Evolutionary conservation across 2,797 vertebrate genomes (phyloP).

Genomic region (Artibeus jamaicensis): DNA sequence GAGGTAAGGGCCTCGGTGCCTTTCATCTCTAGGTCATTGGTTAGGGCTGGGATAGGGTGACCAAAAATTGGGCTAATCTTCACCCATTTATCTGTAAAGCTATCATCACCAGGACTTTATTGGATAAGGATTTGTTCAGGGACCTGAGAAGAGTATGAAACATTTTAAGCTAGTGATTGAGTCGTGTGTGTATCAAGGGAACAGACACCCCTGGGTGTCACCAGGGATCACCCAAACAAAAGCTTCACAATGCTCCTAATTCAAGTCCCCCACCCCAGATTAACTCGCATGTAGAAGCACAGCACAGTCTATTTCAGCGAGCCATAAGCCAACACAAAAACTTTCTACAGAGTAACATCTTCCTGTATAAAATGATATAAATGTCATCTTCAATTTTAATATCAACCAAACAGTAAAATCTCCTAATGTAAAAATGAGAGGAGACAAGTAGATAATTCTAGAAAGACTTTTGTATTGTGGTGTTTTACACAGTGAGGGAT

Average conservation of each 20-base stretch:
- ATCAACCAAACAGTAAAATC: slow-evolving; percentile 5
- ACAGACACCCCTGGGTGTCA: neutral
- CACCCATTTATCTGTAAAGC: slow-evolving; percentile 50
- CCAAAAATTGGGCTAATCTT: slow-evolving; percentile 48
- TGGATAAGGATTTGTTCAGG: slow-evolving; percentile 36
- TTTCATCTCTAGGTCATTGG: slow-evolving; percentile 35
- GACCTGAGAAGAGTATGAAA: slow-evolving; percentile 22
- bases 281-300: neutral
- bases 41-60: neutral
- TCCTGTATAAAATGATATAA: neutral
- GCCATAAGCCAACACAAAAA: neutral
- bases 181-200: neutral
- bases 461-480: neutral
- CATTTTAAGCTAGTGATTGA: neutral
- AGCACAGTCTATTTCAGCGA: neutral
- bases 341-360: neutral
- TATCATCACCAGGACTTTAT: slow-evolving; percentile 40
- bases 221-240: neutral
- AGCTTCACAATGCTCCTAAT: neutral
- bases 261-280: neutral
- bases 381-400: neutral
- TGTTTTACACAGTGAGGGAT: neutral
- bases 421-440: neutral
- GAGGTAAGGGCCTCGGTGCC: neutral
- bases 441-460: slow-evolving; percentile 1